These are phyloP conservation scores for Proterorhinus semilunaris DNA, from an alignment of 2,113 vertebrate genomes.

Conservation along the genomic window DNA sequence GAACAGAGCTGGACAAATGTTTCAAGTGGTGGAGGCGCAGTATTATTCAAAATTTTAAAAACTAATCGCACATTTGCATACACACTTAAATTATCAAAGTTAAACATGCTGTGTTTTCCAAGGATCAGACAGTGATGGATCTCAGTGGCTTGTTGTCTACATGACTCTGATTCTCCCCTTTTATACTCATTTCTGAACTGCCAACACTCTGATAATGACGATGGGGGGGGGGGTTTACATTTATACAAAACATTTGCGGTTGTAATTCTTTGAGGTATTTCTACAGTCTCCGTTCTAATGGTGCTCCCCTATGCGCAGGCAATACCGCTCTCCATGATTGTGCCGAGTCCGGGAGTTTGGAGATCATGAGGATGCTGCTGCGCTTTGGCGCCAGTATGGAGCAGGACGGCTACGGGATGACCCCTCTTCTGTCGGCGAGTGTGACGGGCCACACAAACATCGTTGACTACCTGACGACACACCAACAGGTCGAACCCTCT, in stretches of 20 bases:
- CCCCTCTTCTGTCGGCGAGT: conserved; percentile 93
- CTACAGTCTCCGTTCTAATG: not conserved
- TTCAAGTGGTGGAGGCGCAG: too few relatives aligned
- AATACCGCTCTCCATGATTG: conserved; percentile 97
- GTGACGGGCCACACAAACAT: conserved; percentile 98
- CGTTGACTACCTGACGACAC: conserved; percentile 92
- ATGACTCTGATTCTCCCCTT: too few relatives aligned
- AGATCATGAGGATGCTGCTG: conserved; percentile 98
- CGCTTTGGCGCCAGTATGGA: conserved; percentile 97
- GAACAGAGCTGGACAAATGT: too few relatives aligned
- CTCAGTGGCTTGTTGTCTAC: too few relatives aligned
- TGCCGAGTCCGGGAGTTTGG: conserved; percentile 97
- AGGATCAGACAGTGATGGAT: too few relatives aligned
- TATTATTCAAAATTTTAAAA: too few relatives aligned
- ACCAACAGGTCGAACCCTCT: conserved; percentile 67
- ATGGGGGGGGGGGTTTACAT: not conserved
- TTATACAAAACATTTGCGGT: too few relatives aligned
- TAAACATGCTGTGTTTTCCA: too few relatives aligned
- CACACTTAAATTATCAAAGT: too few relatives aligned
- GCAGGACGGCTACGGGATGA: conserved; percentile 97
- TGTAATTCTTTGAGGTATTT: not conserved
- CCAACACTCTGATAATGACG: too few relatives aligned
- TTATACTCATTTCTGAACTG: too few relatives aligned
- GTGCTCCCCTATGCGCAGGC: conserved; percentile 71
- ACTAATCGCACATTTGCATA: too few relatives aligned